Evolutionary conservation across 1,140 invertebrate genomes (phyloP).

Genomic region (Platorchestia sp.): DNA sequence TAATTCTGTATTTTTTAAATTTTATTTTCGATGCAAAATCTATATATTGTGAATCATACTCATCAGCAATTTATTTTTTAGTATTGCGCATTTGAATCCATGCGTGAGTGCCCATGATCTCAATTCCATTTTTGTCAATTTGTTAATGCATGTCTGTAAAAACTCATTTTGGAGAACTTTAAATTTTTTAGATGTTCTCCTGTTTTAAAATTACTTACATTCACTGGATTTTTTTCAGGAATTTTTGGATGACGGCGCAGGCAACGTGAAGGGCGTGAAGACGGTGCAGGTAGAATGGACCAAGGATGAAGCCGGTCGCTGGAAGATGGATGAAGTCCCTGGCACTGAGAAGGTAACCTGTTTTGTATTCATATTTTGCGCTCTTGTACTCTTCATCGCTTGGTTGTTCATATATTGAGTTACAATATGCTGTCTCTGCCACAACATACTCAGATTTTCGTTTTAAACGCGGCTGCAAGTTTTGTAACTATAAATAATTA

Average conservation of each 20-base stretch:
- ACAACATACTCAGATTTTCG: too few relatives aligned
- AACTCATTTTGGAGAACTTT: neutral
- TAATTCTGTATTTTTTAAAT: too few relatives aligned
- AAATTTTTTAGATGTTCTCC: neutral
- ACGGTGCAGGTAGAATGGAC: slow-evolving; percentile 94
- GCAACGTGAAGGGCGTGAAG: slow-evolving; percentile 89
- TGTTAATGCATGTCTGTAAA: neutral
- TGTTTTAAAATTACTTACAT: neutral
- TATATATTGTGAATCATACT: neutral
- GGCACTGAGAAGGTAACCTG: slow-evolving; percentile 79
- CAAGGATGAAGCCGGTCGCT: slow-evolving; percentile 91
- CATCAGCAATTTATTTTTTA: neutral
- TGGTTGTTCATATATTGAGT: too few relatives aligned
- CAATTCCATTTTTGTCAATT: neutral
- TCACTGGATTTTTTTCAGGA: slow-evolving; percentile 72
- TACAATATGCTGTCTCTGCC: too few relatives aligned
- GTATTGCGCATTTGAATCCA: neutral
- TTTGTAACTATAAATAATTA: too few relatives aligned
- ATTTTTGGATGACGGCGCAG: slow-evolving; percentile 92
- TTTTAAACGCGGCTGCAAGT: too few relatives aligned
- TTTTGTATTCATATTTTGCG: neutral
- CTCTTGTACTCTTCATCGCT: too few relatives aligned
- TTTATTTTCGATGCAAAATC: too few relatives aligned
- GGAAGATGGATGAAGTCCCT: slow-evolving; percentile 93
- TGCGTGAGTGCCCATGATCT: neutral